Evolutionary conservation across 2,113 vertebrate genomes (phyloP), one percentile per base, ranked within the genome.

Genomic region (Daphoenositta chrysoptera): DNA sequence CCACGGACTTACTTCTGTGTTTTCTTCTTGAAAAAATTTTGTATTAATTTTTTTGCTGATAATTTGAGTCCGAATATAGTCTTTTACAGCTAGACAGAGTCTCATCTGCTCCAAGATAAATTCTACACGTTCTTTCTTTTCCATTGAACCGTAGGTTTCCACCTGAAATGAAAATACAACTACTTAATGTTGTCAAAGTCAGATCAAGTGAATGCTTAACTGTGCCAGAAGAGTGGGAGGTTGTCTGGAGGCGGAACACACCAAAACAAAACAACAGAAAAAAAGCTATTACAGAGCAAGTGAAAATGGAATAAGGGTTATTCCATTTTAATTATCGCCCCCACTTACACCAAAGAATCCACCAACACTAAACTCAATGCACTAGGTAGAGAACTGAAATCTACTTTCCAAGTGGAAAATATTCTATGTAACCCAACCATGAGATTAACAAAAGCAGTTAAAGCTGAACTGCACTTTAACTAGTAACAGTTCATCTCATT

Each of bases 1-100:
- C 13, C 33, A 61, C 2, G 70, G 23, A 84, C 96, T 98, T 96
- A 99, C 99, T 98, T 99, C 99, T 21, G 98, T 98, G 84, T 99
- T 99, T 61, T 99, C 99, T 89, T 99, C 99, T 92, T 99, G 98
- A 96, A 99, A 99, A 97, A 99, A 99, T 84, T 99, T 99, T 78
- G 99, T 99, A 94, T 99, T 99, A 61, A 99, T 99, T 98, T 99
- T 99, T 98, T 99, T 99, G 98, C 99, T 99, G 97, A 99, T 99
- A 97, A 99, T 99, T 93, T 99, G 99, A 51, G 99, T 99, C 53
- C 99, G 99, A 94, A 99, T 99, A 87, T 99, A 99, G 96, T 99
- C 99, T 92, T 99, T 99, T 58, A 99, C 99, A 39, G 99, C 99
- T 37, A 99, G 97, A 96, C 99, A 99, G 87, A 99, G 98, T 94